Evolutionary conservation across 2,797 vertebrate genomes (phyloP), one percentile per base, ranked within the genome.

Genomic region (Liparis tanakae): DNA sequence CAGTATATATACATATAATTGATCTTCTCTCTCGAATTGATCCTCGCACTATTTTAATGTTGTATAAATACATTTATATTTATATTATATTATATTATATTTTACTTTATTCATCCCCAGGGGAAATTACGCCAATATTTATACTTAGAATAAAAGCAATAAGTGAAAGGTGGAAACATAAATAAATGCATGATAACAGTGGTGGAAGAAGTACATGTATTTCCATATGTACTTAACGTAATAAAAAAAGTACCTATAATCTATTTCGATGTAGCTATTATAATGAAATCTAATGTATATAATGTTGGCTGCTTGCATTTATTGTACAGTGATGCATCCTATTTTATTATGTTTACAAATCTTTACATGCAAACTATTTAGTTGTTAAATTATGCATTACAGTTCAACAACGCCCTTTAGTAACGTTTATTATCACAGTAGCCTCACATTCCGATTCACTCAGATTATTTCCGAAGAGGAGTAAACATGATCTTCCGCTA

Each of bases 401-500:
- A 22, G 9, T 14, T n/a, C 48, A n/a, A 50, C 46, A 9, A 7
- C 7, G 18, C 46, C 46, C n/a, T 50, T 0, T 51, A 7, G 44
- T 48, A 48, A n/a, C n/a, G n/a, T n/a, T n/a, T n/a, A n/a, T n/a
- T n/a, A n/a, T n/a, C 17, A 48, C 18, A 51, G 50, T 22, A 13
- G 9, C 50, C 2, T 51, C 3, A 6, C 12, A 22, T 22, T 51
- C 50, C 4, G 50, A 51, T 51, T 51, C 50, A 51, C 50, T 50
- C 37, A 60, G 0, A 15, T 10, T 43, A 7, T 12, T 10, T 4
- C 10, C 0, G 5, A 43, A 44, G 3, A 58, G 8, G 68, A 61
- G n/a, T 54, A 13, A 73, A 64, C 62, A 17, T 17, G n/a, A 17
- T 14, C 80, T 78, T 64, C 22, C 36, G 25, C 1, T 1, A 64